Evolutionary conservation across 2,888 invertebrate genomes (phyloP), one percentile per base, ranked within the genome.

Genomic region (Shargacucullia verbasci): DNA sequence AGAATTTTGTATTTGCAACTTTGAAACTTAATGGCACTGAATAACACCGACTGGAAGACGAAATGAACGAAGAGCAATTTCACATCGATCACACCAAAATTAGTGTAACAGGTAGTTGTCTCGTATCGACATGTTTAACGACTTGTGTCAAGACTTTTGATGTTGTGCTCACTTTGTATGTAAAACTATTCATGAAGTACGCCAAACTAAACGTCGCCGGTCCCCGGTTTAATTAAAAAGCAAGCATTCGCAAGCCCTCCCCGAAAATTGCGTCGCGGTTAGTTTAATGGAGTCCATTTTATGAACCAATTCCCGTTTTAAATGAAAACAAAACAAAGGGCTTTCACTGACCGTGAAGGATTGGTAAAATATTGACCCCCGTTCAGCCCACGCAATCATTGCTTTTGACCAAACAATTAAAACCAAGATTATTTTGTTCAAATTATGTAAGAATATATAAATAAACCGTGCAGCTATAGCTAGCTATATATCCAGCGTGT

Each of bases 171-270:
- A 58, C 61, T 83, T 76, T 78, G 73, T 81, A 85, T 85, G 85
- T 79, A 81, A 85, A 85, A 80, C 80, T 85, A 85, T 85, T 84
- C 82, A 84, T 83, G 77, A 68, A 81, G 69, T 56, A 55, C 58
- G 38, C 31, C 52, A 34, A 58, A 54, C 52, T 66, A 67, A 60
- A 66, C 46, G 45, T 40, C 46, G 45, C 39, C 31, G 64, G 67
- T 68, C 54, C 65, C 70, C 70, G 58, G 68, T 76, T 79, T 81
- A 80, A 84, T 84, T 83, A 82, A 82, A 80, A 78, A 61, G 68
- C 66, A 56, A 56, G 44, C 53, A 49, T 66, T 31, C 62, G 62
- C 15, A 49, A 56, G 34, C 35, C 52, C 72, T 58, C 52, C 64
- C 78, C 72, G 82, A 85, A 67, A 85, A 83, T 78, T 73, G 71